Evolutionary conservation across 2,888 invertebrate species (phyloP), one percentile per base, ranked within the genome.

Genomic region (Amiota communis): DNA sequence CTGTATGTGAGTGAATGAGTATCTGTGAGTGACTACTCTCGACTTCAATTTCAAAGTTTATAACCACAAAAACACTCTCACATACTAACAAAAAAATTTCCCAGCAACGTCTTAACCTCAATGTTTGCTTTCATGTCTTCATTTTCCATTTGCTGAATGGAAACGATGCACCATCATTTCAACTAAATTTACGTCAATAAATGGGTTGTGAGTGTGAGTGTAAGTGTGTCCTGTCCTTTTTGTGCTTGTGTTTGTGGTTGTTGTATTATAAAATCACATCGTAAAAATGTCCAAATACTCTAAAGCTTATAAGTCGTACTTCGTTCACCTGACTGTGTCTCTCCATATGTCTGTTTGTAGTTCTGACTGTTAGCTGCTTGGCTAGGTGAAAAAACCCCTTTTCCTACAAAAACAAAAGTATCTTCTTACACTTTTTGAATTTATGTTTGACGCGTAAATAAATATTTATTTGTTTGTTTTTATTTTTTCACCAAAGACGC

Each of bases 221-320:
- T 84, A 79, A 61, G 83, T 80, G 77, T 84, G 85, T 59, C 0
- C 20, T 59, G 59, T 17, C 17, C 15, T 59, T 12, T 23, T 68
- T 68, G 51, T 20, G 23, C 12, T 51, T 67, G 17, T 67, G 20
- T 12, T 36, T 67, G 49, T 83, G 84, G 83, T 79, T 83, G 86
- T 81, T 85, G 83, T 83, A 86, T 84, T 83, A 86, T 79, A 85
- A 87, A 87, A 85, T 87, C 85, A 85, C 81, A 84, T 87, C 88
- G 88, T 87, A 87, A 87, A 87, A 88, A 85, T 85, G 85, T 87
- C 84, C 82, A 84, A 87, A 87, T 84, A 82, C 81, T 79, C 78
- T 79, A 84, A 87, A 87, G 87, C 87, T 84, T 85, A 86, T 86
- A 87, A 88, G 87, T 85, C 84, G 81, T 80, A 8, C 74, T 72